phyloP scores from a whole-genome alignment of 1,140 invertebrate species.

The Parapsyche elsis region DNA sequence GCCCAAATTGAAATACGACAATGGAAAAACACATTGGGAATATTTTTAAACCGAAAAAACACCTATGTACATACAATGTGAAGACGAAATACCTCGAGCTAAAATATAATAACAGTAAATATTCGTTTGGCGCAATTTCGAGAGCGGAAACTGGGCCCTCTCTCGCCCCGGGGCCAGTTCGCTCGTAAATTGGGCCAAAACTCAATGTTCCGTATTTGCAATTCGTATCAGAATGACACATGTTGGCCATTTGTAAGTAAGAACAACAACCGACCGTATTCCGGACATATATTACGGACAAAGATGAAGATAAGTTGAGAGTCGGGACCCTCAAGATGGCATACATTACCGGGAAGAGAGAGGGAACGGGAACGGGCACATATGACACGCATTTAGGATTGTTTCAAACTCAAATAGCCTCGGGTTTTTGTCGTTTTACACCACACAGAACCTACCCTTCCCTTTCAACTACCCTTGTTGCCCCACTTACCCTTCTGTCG shows the following conservation, averaged over 20 bases:
- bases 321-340: not conserved
- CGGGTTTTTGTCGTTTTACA: not conserved
- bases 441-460: not conserved
- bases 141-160: no score
- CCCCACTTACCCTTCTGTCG: no score
- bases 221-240: constrained; percentile 33
- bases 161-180: not conserved
- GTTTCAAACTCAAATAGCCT: constrained; percentile 24
- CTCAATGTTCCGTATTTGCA: constrained; percentile 11
- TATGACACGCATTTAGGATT: not conserved
- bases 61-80: no score
- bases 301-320: constrained; percentile 30
- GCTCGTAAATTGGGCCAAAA: constrained; percentile 23
- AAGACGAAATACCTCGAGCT: no score
- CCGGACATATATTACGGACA: not conserved
- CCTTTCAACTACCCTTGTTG: no score
- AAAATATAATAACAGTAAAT: not conserved
- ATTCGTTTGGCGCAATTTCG: constrained; percentile 3
- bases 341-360: no score
- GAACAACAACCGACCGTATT: not conserved
- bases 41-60: no score
- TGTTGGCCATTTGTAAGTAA: constrained; percentile 6
- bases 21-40: no score
- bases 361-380: no score
- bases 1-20: no score